Evolutionary conservation across 2,113 vertebrate genomes (phyloP).

Genomic region (Arvicanthis niloticus): DNA sequence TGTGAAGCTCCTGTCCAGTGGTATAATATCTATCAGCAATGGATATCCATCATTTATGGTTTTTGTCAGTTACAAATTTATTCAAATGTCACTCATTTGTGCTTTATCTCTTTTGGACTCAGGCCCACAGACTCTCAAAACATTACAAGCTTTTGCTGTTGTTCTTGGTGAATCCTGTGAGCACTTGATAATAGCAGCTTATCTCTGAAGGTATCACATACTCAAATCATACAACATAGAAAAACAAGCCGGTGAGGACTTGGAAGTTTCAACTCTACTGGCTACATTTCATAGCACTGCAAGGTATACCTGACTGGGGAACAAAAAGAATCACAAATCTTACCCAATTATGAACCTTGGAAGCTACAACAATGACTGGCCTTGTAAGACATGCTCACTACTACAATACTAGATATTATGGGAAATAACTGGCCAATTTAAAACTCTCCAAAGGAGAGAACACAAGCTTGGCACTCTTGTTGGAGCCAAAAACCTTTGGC

Average conservation of each 20-base stretch:
- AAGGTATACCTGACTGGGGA: neutral
- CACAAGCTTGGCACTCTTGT: neutral
- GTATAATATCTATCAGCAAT: neutral
- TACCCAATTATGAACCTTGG: neutral
- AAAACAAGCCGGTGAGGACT: neutral
- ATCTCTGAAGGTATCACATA: neutral
- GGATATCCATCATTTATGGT: rapidly evolving
- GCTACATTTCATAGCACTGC: neutral
- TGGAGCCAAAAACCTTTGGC: neutral
- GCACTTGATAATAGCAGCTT: neutral
- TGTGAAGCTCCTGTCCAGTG: neutral
- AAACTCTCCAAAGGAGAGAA: neutral
- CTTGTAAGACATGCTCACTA: neutral
- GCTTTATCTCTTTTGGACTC: neutral
- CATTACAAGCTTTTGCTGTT: neutral
- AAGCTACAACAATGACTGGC: neutral
- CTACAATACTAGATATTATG: neutral
- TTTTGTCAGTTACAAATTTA: neutral
- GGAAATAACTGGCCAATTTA: neutral
- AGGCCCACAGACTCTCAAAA: neutral
- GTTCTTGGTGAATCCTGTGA: neutral
- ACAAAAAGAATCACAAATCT: neutral
- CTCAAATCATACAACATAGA: neutral
- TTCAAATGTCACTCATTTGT: neutral
- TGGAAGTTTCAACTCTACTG: neutral